phyloP scores from a whole-genome alignment of 2,113 vertebrate species.

The Narcine bancroftii region DNA sequence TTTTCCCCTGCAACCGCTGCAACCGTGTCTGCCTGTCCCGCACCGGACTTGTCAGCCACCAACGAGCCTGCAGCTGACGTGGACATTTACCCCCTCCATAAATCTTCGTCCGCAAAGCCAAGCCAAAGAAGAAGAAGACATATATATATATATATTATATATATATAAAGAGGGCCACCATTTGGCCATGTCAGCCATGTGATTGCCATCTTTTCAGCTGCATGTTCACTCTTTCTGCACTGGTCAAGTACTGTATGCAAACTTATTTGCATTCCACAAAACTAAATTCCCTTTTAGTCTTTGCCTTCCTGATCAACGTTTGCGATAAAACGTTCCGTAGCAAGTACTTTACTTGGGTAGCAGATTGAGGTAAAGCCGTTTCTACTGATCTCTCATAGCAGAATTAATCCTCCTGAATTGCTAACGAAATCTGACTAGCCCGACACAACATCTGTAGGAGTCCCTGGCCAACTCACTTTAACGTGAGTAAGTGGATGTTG shows the following conservation, averaged over 20 bases:
- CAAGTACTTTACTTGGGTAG: background rate
- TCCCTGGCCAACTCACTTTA: background rate
- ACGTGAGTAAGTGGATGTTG: background rate
- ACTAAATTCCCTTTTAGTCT: background rate
- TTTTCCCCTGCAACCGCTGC: too few relatives aligned
- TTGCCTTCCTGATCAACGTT: background rate
- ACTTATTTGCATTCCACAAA: background rate
- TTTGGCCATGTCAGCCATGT: background rate
- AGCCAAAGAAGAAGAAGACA: too few relatives aligned
- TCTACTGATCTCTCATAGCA: background rate
- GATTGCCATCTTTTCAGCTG: background rate
- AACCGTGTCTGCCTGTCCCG: too few relatives aligned
- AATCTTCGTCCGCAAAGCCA: too few relatives aligned
- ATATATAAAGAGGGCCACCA: too few relatives aligned
- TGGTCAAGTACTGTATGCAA: too few relatives aligned
- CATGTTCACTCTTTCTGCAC: background rate
- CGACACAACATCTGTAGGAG: background rate
- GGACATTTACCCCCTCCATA: too few relatives aligned
- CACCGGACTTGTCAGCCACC: too few relatives aligned
- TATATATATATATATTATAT: too few relatives aligned
- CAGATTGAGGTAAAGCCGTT: background rate
- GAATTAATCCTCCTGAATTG: background rate
- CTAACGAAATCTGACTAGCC: background rate
- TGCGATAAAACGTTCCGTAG: background rate
- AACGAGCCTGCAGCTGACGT: too few relatives aligned